Conservation (phyloP, 2,888 invertebrate species). For the Diploptera punctata region DNA sequence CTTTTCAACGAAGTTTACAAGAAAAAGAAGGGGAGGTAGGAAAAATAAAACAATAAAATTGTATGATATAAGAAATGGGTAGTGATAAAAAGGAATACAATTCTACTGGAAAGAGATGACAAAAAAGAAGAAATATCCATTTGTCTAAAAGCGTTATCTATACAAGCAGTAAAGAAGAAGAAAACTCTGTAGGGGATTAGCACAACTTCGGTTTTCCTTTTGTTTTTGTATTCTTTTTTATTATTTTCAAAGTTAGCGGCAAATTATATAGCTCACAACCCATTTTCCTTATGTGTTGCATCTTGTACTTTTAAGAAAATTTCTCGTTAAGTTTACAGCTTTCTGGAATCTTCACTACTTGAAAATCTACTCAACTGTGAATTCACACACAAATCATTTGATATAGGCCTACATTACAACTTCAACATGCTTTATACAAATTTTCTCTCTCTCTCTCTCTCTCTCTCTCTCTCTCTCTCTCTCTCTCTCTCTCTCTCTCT, state of each 20-base stretch:
- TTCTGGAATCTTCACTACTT: background rate
- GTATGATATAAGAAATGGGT: background rate
- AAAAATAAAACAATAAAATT: background rate
- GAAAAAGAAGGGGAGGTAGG: background rate
- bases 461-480: no score
- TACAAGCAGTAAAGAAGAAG: background rate
- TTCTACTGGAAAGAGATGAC: background rate
- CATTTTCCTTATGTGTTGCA: no score
- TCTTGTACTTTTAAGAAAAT: background rate
- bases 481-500: no score
- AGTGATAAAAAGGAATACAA: background rate
- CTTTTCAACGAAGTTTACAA: background rate
- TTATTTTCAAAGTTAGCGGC: background rate
- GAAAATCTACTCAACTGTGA: background rate
- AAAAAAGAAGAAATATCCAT: background rate
- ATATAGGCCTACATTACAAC: no score
- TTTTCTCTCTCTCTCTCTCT: no score
- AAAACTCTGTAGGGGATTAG: background rate
- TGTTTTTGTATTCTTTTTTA: background rate
- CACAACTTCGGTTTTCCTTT: background rate
- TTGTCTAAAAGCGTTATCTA: constrained; percentile 7
- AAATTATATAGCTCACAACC: background rate
- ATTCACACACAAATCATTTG: no score
- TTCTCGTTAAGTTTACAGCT: background rate
- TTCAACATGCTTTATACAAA: no score